These are phyloP conservation scores for Proisotoma minuta DNA, from an alignment of 2,888 invertebrate species.

Conservation along the genomic window DNA sequence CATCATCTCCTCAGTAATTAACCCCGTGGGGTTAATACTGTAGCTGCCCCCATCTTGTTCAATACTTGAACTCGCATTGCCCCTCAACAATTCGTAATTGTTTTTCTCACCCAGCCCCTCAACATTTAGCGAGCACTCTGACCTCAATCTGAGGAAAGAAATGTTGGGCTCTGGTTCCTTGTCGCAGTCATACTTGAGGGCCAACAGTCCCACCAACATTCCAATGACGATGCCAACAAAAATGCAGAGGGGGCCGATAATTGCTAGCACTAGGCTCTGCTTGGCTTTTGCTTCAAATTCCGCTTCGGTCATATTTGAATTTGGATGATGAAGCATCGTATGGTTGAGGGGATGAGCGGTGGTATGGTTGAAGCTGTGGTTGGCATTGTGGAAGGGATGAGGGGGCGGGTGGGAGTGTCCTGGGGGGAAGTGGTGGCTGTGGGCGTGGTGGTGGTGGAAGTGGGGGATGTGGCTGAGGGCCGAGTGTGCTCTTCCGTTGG, in stretches of 20 bases:
- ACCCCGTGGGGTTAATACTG: constrained; percentile 10
- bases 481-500: constrained; percentile 31
- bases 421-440: constrained; percentile 16
- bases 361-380: constrained; percentile 1
- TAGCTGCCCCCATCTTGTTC: neutral
- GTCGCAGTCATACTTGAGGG: constrained; percentile 44
- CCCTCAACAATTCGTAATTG: constrained; percentile 37
- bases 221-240: constrained; percentile 36
- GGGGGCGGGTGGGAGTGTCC: constrained; percentile 13
- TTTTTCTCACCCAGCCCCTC: constrained; percentile 37
- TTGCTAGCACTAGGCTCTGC: constrained; percentile 30
- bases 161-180: constrained; percentile 45
- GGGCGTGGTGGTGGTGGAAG: constrained; percentile 33
- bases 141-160: constrained; percentile 38
- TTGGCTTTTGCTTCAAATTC: constrained; percentile 26
- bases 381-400: constrained; percentile 19
- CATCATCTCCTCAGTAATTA: no score
- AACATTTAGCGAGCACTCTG: constrained; percentile 39
- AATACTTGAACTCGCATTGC: constrained; percentile 3
- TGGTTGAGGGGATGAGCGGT: neutral
- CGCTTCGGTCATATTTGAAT: constrained; percentile 1
- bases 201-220: constrained; percentile 35
- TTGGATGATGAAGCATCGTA: constrained; percentile 19
- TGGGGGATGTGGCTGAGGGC: constrained; percentile 33
- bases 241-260: constrained; percentile 41